A percentile compares a stretch with the other conserved stretches of the same genome.
Evolutionary conservation across 2,888 invertebrate species (phyloP).

Genomic region (Sinhomidia bicolor): DNA sequence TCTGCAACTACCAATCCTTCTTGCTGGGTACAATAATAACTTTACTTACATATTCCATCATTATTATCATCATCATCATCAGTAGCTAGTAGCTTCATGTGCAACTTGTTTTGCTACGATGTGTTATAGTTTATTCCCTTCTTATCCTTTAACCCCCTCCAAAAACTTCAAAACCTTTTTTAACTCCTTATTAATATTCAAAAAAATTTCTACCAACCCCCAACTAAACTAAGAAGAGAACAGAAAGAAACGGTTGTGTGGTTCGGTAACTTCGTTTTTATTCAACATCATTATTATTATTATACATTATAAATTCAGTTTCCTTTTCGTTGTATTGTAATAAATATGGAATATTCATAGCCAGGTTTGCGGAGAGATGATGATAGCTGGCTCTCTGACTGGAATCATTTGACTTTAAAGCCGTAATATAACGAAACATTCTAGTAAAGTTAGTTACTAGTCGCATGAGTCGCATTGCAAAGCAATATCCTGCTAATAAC

Average conservation of each 20-base stretch:
- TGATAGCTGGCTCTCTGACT: constrained; percentile 39
- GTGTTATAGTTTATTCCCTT: constrained; percentile 12
- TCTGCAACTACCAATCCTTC: background rate
- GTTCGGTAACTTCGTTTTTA: constrained; percentile 51
- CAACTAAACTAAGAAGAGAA: background rate
- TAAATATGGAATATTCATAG: constrained; percentile 69
- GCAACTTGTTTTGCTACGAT: background rate
- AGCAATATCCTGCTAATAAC: too few species aligned
- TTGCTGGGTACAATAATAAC: constrained; percentile 7
- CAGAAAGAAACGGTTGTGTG: constrained; percentile 43
- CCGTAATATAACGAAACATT: background rate
- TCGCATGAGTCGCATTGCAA: background rate
- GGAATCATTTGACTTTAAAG: constrained; percentile 39
- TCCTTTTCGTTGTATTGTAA: constrained; percentile 56
- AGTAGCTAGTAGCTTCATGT: constrained; percentile 9
- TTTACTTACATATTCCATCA: constrained; percentile 44
- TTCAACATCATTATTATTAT: background rate
- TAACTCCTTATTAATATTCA: constrained; percentile 59
- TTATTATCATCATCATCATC: constrained; percentile 33
- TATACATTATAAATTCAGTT: constrained; percentile 62
- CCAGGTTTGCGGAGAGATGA: constrained; percentile 43
- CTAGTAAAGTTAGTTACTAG: background rate
- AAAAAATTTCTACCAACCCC: constrained; percentile 34
- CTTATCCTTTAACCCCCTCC: constrained; percentile 31
- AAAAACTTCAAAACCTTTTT: constrained; percentile 37